Evolutionary conservation across 2,888 invertebrate genomes (phyloP), one percentile per base, ranked within the genome.

Genomic region (Eupeodes luniger): DNA sequence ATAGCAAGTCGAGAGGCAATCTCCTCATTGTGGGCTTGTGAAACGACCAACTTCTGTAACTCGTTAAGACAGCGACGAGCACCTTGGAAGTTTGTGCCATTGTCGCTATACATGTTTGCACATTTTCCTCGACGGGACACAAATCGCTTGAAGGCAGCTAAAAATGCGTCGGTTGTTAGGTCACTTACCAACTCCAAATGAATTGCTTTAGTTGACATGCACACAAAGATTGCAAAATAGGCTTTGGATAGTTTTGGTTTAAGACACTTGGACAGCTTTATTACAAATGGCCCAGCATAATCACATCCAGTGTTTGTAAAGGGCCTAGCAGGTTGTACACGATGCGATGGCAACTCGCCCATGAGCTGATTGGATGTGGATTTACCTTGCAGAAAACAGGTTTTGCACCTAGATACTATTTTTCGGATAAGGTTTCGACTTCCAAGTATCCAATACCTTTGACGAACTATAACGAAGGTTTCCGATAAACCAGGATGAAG

Each of bases 131-230:
- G 59, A 9, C 59, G 59, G 7, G 59, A 5, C 6, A 61, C 34
- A 61, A 61, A 61, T 4, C 59, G 36, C 9, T 67, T 67, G 3
- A 40, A 64, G 19, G 76, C 49, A 10, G 62, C 76, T 49, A 49
- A n/a, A 40, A 76, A 76, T 14, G 51, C 64, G 34, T 76, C 53
- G 27, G 76, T 40, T 27, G 76, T 53, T 62, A 64, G 36, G 53
- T 76, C 76, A 76, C 51, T 76, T 34, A 76, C 76, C 49, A 76
- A 51, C 11, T 76, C 53, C 19, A 76, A 40, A 44, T 76, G 57
- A 12, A 72, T 55, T 2, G 72, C 72, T 44, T 72, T 55, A 5
- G 55, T 55, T 57, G 55, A 34, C 36, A 72, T 36, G 57, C 72
- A 72, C 19, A 55, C 51, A 36, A 55, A 72, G 0, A 57, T 16